Conservation (phyloP, 2,113 vertebrate genomes). For the Alces alces region DNA sequence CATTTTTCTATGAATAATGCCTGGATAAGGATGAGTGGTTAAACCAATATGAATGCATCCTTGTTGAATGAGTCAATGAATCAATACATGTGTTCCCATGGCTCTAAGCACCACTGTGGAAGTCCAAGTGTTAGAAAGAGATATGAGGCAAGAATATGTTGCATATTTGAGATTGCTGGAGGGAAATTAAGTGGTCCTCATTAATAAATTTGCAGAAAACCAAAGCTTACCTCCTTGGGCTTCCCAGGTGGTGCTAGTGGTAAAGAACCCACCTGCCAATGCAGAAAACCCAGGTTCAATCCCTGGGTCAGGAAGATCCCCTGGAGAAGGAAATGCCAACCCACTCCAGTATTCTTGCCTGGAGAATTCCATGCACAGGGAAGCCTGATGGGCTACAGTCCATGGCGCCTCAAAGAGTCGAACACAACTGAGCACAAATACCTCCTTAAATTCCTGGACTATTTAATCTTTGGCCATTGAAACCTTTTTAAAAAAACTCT, state of each 20-base stretch:
- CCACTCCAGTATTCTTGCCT: neutral
- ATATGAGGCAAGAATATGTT: neutral
- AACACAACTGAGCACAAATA: neutral
- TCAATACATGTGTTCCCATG: neutral
- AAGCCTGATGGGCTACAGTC: neutral
- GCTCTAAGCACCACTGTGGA: neutral
- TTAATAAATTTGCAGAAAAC: neutral
- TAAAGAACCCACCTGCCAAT: neutral
- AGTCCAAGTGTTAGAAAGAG: neutral
- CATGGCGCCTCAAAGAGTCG: fast-evolving
- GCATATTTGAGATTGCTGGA: neutral
- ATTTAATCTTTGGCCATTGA: neutral
- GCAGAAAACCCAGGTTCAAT: neutral
- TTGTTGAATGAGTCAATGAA: neutral
- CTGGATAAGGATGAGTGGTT: neutral
- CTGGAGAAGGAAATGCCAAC: neutral
- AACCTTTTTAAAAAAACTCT: neutral
- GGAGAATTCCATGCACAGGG: neutral
- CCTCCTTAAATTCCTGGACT: neutral
- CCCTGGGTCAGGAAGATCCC: neutral
- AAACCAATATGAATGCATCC: neutral
- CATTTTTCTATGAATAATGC: neutral
- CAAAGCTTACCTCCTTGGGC: neutral
- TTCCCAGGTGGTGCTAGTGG: neutral
- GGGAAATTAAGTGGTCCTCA: neutral